Base-by-base conservation (phyloP, 2,113 vertebrate species). In the Peromyscus leucopus region DNA sequence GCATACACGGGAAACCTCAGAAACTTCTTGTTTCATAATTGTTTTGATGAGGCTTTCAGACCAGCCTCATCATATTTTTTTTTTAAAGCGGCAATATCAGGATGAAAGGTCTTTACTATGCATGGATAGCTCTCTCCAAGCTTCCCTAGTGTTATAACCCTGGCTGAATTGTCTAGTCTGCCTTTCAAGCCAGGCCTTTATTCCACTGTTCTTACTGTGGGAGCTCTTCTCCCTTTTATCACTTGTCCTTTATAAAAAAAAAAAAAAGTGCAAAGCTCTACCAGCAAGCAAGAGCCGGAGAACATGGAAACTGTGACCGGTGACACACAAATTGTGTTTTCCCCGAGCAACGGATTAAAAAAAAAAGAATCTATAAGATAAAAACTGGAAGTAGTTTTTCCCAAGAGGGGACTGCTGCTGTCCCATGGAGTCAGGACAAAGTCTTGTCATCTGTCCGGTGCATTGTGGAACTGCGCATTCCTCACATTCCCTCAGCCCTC, bases 381-480 rank as follows among this genome's bases (percentile, higher is more conserved):
- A 94, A 94, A 94, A 59, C 55, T 11, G 24, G 78, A 93, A 74
- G 86, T 48, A 28, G 71, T 71, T 87, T 97, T 97, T 57, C 89
- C 91, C 19, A 28, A 10, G 72, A 0, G 0, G 59, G 42, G 63
- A 55, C n/a, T 36, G 26, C 39, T 16, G 36, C 11, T 39, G 57
- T 31, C 57, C 48, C 7, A 0, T 1, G 39, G 72, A 48, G 59
- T 59, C 28, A 24, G 84, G 63, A 33, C 69, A 57, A 46, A 3
- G 16, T 28, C 71, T 42, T 21, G n/a, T 21, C 39, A 6, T 83
- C 79, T 57, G 42, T 57, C 88, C 6, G 26, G 63, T 11, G 5
- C 89, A 92, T 79, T 76, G 17, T 24, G 21, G 69, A 61, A 51
- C 9, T 12, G 13, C 26, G 46, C 95, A 83, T 95, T 97, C 88